phyloP scores from a whole-genome alignment of 1,140 invertebrate genomes.

The Ganaspis sp. region DNA sequence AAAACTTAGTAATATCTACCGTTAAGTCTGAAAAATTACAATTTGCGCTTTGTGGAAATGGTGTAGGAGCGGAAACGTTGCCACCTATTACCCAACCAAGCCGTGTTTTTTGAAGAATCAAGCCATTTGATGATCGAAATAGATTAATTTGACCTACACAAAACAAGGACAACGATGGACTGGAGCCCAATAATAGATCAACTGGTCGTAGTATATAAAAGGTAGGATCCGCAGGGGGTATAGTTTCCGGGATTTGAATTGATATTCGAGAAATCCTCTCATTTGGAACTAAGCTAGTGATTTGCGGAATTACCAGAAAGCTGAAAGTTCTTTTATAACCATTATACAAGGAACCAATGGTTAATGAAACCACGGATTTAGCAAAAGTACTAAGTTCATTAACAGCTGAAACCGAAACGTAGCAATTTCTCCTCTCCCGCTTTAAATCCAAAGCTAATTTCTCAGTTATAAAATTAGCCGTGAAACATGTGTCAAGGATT shows the following conservation, averaged over 20 bases:
- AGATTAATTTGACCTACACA: conserved; percentile 48
- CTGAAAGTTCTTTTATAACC: conserved; percentile 24
- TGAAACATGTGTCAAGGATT: neutral
- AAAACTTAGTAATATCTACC: conserved; percentile 13
- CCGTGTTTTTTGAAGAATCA: conserved; percentile 49
- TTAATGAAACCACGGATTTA: too few relatives aligned
- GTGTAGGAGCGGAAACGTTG: neutral
- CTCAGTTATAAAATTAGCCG: too few relatives aligned
- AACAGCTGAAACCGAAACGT: too few relatives aligned
- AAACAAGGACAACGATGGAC: conserved; percentile 46
- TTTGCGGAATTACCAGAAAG: conserved; percentile 47
- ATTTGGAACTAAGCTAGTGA: conserved; percentile 38
- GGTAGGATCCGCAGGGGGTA: conserved; percentile 47
- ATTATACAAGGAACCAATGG: neutral
- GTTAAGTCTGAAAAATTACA: conserved; percentile 35
- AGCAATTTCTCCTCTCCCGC: too few relatives aligned
- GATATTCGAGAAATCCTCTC: conserved; percentile 39
- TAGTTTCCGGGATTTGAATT: conserved; percentile 42
- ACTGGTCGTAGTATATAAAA: conserved; percentile 48
- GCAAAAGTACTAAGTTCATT: too few relatives aligned
- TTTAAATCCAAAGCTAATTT: too few relatives aligned
- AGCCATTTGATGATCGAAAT: conserved; percentile 12
- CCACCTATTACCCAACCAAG: conserved; percentile 47
- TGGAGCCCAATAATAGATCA: conserved; percentile 46
- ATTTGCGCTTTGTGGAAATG: neutral